Evolutionary conservation across 2,888 invertebrate genomes (phyloP).

Genomic region (Thymelicus sylvestris): DNA sequence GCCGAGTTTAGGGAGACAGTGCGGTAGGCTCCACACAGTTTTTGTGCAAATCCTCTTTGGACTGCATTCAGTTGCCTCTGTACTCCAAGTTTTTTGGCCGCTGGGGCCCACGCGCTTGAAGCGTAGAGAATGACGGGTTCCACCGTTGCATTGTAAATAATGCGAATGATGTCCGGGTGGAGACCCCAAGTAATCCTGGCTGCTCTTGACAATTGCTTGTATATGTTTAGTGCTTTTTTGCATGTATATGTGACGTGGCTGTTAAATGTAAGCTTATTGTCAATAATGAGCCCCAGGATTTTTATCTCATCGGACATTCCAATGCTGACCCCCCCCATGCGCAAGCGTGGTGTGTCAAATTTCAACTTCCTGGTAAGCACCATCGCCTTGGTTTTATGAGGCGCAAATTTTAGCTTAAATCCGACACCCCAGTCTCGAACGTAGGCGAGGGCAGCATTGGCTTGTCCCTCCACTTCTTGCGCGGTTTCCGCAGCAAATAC

Average conservation of each 20-base stretch:
- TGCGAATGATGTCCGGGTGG: constrained; percentile 12
- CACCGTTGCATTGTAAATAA: not conserved
- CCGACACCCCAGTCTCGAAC: constrained; percentile 36
- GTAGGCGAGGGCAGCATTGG: not conserved
- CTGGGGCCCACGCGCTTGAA: not conserved
- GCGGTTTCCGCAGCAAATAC: not conserved
- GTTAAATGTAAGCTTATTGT: constrained; percentile 38
- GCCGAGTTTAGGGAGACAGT: too few relatives aligned
- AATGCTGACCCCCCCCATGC: constrained; percentile 11
- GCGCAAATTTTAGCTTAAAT: constrained; percentile 38
- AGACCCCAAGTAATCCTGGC: constrained; percentile 35
- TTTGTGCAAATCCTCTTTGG: constrained; percentile 38
- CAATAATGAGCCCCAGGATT: constrained; percentile 37
- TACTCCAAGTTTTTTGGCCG: not conserved
- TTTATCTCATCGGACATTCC: constrained; percentile 29
- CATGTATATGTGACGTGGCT: constrained; percentile 24
- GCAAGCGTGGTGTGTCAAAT: constrained; percentile 35
- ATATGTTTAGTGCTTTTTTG: constrained; percentile 21
- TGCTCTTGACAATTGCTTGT: constrained; percentile 26
- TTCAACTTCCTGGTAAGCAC: constrained; percentile 32
- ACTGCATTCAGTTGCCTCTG: constrained; percentile 15
- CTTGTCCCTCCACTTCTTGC: not conserved
- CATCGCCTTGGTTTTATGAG: constrained; percentile 38
- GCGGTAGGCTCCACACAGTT: not conserved
- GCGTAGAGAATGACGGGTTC: constrained; percentile 19